Base-by-base conservation (phyloP, 2,797 vertebrate species). In the Sebastes hopkinsi region DNA sequence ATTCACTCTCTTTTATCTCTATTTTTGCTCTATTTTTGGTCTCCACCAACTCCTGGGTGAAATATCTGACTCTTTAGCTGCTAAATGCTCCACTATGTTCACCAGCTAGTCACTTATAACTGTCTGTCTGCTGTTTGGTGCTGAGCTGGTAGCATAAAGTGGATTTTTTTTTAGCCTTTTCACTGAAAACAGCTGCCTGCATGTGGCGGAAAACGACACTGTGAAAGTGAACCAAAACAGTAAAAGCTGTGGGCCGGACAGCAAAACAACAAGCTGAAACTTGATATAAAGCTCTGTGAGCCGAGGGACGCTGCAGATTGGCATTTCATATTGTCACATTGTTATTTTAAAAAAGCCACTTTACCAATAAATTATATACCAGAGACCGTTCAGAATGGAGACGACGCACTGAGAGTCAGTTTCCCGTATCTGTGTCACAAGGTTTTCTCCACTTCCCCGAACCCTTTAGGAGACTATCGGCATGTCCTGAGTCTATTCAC, bases 371-470 rank as follows among this genome's bases (percentile, higher is more conserved):
- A 59, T 59, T 59, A 3, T 29, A 3, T 55, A 55, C 16, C 42
- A 50, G 42, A 50, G 42, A 50, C 42, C 6, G 7, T 50, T 50
- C 42, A 50, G 0, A 50, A 50, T 50, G 42, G 42, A 50, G 42
- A 50, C 42, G 42, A 0, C 16, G 7, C 4, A 0, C n/a, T 50
- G 16, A 18, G 42, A 50, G 42, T 50, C 42, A 50, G 42, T 50
- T 50, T 50, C 16, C 16, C 0, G 3, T 46, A 18, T 46, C 46
- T 18, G 18, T 20, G 18, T 50, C 46, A 50, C 18, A 0, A 20
- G 18, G 46, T 0, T 50, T 50, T 50, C 46, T 29, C 29, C 0
- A 0, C 29, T 29, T 29, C 29, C 42, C 7, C 3, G 7, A 14
- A 0, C 42, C 42, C 6, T 46, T 46, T 0, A 46, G 42, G 16